Conservation (phyloP, 2,888 invertebrate genomes). For the Halocaridina rubra region DNA sequence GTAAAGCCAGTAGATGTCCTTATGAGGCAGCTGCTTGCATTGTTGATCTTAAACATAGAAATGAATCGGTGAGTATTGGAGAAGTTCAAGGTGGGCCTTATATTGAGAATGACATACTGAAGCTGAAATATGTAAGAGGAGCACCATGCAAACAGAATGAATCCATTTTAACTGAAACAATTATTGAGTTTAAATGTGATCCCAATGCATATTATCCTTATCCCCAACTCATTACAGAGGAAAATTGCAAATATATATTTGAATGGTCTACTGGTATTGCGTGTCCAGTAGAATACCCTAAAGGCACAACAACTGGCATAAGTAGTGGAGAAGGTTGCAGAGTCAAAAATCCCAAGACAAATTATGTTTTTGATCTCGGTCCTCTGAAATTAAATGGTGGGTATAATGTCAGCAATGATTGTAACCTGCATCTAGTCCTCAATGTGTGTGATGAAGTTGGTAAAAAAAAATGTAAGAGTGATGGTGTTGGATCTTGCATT, state of each 20-base stretch:
- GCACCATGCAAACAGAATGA: constrained; percentile 25
- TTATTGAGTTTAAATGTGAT: constrained; percentile 56
- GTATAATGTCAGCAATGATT: constrained; percentile 16
- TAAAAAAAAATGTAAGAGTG: constrained; percentile 24
- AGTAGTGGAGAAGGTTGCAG: constrained; percentile 33
- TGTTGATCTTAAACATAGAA: constrained; percentile 40
- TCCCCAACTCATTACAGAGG: constrained; percentile 40
- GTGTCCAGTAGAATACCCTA: constrained; percentile 21
- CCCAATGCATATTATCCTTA: constrained; percentile 30
- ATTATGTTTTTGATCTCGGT: constrained; percentile 49
- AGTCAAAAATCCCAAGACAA: constrained; percentile 26
- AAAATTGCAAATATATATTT: constrained; percentile 51
- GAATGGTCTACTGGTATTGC: constrained; percentile 51
- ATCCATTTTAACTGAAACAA: constrained; percentile 25
- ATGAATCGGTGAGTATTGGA: constrained; percentile 48
- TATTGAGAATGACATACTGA: constrained; percentile 47
- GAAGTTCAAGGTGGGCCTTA: constrained; percentile 51
- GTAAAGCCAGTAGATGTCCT: constrained; percentile 53
- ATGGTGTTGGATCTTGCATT: constrained; percentile 32
- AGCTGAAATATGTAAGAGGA: constrained; percentile 50
- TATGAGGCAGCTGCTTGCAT: constrained; percentile 58
- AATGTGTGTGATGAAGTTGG: constrained; percentile 55
- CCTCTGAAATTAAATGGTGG: constrained; percentile 33
- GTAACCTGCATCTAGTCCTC: constrained; percentile 4
- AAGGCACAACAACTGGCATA: background rate